Conservation (phyloP, 30 jellyfish, hydroid and myxozoan genomes). For the Chironex yamaguchii region DNA sequence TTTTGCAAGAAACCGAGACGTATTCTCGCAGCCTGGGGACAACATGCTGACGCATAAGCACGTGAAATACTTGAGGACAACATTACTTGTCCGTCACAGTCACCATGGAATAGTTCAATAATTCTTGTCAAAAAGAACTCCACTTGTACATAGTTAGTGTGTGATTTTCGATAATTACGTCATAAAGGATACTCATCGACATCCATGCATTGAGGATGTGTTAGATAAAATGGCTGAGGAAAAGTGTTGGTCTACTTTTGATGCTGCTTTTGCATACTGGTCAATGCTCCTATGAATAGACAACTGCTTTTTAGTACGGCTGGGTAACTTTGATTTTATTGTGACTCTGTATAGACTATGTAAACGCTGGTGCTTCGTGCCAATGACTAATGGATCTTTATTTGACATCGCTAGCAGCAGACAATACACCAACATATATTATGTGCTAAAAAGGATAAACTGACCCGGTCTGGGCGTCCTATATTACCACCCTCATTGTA, state of each 20-base stretch:
- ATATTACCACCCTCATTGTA: background rate
- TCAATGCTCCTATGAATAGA: slow-evolving; percentile 24
- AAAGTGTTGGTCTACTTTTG: slow-evolving; percentile 5
- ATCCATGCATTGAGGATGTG: background rate
- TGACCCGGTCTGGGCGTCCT: background rate
- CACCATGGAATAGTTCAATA: slow-evolving; percentile 33
- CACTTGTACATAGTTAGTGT: slow-evolving; percentile 30
- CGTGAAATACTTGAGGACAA: slow-evolving; percentile 18
- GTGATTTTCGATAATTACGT: slow-evolving; percentile 50
- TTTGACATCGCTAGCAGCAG: slow-evolving; percentile 21
- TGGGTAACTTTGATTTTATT: slow-evolving; percentile 54
- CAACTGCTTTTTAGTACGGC: slow-evolving; percentile 51
- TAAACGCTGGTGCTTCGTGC: slow-evolving; percentile 54
- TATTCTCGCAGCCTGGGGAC: slow-evolving; percentile 12
- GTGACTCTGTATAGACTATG: slow-evolving; percentile 58
- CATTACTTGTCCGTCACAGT: slow-evolving; percentile 40
- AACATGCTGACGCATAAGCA: slow-evolving; percentile 15
- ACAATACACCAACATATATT: background rate
- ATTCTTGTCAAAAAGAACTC: slow-evolving; percentile 35
- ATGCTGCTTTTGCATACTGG: slow-evolving; percentile 63
- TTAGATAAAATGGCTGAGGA: background rate
- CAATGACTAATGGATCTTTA: slow-evolving; percentile 42
- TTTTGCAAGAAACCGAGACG: slow-evolving; percentile 3
- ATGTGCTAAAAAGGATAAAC: background rate
- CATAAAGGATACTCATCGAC: slow-evolving; percentile 55